Base-by-base conservation (phyloP, 1,140 invertebrate genomes). In the Bombus balteatus region DNA sequence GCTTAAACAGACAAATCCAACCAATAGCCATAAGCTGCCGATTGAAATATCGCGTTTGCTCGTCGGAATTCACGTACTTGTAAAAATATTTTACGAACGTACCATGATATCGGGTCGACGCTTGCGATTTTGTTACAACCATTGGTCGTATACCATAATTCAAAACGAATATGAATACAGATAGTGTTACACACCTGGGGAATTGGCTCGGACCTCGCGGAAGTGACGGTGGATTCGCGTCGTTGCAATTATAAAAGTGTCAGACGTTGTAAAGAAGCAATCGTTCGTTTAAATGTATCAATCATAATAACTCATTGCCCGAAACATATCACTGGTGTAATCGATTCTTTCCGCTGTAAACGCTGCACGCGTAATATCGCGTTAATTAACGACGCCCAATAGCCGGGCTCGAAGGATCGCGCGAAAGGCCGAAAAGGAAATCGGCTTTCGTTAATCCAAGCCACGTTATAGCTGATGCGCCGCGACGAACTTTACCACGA, bases 361-460 rank as follows among this genome's bases (percentile, higher is more conserved):
- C 76, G 72, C 85, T 76, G 83, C 81, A 34, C 3, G 66, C 77
- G 70, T 47, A 6, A 62, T 78, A 76, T 77, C 75, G 82, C 57
- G 82, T 88, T 89, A 89, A 89, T 89, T 77, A 89, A 78, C 81
- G 71, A 68, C 83, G 66, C 34, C 77, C 76, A 41, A 84, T 80
- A 59, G 59, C 37, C 39, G 41, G 62, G 18, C 53, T n/a, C 28
- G n/a, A n/a, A 25, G 87, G 57, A 62, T 53, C 68, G 77, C 74
- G 47, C n/a, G 57, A 57, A 78, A 70, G 80, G 62, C 65, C 87
- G 70, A 83, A 81, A 78, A 81, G 66, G 62, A 87, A 89, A 89
- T 47, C 62, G 73, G 47, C 77, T 84, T 87, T 89, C 47, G 88
- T 89, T 84, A 78, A 90, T 87, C 85, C 81, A 70, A 25, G 62